phyloP scores from a whole-genome alignment of 2,113 vertebrate genomes.

The rabbit (Oryctolagus cuniculus) region DNA sequence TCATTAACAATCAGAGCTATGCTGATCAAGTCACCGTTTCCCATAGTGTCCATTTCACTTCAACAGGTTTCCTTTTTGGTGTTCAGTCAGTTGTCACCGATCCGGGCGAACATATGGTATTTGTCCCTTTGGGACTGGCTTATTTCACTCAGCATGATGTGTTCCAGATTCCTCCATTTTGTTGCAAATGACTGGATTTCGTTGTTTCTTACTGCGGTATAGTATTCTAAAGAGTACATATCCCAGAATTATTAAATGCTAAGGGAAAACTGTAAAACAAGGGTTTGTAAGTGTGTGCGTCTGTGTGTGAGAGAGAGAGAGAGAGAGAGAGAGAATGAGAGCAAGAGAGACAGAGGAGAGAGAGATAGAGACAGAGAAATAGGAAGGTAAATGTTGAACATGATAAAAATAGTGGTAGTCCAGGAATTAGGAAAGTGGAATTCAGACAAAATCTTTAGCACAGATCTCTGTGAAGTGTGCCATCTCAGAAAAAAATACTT shows the following conservation, averaged over 20 bases:
- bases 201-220: too few relatives aligned
- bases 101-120: too few relatives aligned
- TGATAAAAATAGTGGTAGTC: background rate
- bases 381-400: background rate
- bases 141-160: too few relatives aligned
- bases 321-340: background rate
- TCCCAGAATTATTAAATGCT: background rate
- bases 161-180: too few relatives aligned
- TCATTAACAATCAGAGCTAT: too few relatives aligned
- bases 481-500: background rate
- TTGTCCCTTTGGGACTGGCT: too few relatives aligned
- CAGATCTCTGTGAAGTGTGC: background rate
- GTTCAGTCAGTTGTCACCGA: too few relatives aligned
- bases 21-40: too few relatives aligned
- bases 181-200: too few relatives aligned
- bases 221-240: too few relatives aligned
- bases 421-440: background rate
- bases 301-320: background rate
- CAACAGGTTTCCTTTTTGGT: too few relatives aligned
- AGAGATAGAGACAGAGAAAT: background rate
- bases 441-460: background rate
- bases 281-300: background rate
- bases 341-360: background rate
- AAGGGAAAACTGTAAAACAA: background rate
- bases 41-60: too few relatives aligned